Percentiles rank a stretch among this genome's conserved stretches.
Conservation (phyloP, 2,113 vertebrate genomes). For the Nothocercus julius region DNA sequence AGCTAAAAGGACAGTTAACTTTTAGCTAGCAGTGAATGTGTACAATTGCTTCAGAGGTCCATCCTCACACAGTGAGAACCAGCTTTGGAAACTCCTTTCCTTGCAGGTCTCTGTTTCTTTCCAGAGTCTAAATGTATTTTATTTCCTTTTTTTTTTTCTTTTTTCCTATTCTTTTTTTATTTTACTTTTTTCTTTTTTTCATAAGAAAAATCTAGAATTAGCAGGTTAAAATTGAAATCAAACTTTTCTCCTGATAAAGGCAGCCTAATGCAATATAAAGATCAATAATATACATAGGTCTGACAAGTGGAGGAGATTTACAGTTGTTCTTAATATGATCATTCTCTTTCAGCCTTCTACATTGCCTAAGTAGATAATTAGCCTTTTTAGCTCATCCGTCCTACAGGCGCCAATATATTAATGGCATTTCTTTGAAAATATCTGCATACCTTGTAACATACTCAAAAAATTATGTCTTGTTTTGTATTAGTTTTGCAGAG, state of each 20-base stretch:
- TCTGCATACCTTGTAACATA: not conserved
- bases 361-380: not conserved
- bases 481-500: not conserved
- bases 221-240: not conserved
- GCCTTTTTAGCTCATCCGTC: not conserved
- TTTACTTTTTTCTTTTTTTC: fast-evolving
- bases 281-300: not conserved
- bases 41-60: not conserved
- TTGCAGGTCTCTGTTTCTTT: not conserved
- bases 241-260: not conserved
- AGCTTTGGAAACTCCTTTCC: not conserved
- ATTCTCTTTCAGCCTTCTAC: not conserved
- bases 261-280: not conserved
- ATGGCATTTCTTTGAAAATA: not conserved
- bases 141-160: not conserved
- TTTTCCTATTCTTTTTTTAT: not conserved
- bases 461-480: not conserved
- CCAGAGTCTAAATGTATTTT: not conserved
- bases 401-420: not conserved
- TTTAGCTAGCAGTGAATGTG: not conserved
- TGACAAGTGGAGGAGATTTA: not conserved
- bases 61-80: not conserved
- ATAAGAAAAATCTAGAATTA: not conserved
- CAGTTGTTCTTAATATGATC: not conserved
- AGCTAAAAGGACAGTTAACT: not conserved